phyloP scores from a whole-genome alignment of 2,113 vertebrate species.

The Gallinago media region DNA sequence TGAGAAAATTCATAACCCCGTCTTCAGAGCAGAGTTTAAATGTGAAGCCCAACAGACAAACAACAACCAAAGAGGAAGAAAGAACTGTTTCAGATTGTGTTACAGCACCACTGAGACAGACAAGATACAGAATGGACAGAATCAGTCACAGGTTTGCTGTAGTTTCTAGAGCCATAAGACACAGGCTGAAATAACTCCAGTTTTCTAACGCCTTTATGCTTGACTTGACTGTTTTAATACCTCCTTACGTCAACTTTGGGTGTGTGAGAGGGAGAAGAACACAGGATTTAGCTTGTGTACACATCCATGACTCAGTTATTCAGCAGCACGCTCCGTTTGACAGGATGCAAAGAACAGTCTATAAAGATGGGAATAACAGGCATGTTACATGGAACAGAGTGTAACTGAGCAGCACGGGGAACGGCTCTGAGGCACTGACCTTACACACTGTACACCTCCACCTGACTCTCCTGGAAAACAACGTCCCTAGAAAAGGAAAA shows the following conservation, averaged over 20 bases:
- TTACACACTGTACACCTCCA: not conserved
- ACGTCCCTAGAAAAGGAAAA: not conserved
- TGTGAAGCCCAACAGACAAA: not conserved
- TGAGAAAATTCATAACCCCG: not conserved
- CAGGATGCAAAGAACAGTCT: not conserved
- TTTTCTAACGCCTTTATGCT: not conserved
- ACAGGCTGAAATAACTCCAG: not conserved
- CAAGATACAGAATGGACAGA: not conserved
- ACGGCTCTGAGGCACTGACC: not conserved
- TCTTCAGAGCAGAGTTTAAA: not conserved
- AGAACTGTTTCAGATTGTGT: not conserved
- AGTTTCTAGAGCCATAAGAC: not conserved
- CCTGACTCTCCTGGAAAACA: not conserved
- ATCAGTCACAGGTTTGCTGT: not conserved
- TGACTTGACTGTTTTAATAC: not conserved
- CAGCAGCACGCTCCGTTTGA: not conserved
- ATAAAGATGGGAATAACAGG: not conserved
- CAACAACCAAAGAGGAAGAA: not conserved
- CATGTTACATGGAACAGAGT: not conserved
- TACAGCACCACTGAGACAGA: not conserved
- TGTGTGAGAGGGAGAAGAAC: not conserved
- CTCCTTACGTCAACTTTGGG: constrained; percentile 20
- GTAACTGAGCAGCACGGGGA: fast-evolving
- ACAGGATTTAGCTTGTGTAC: not conserved
- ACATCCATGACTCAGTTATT: constrained; percentile 34